Evolutionary conservation across 2,113 vertebrate genomes (phyloP), one percentile per base, ranked within the genome.

Genomic region (Neolamprologus caudopunctatus): DNA sequence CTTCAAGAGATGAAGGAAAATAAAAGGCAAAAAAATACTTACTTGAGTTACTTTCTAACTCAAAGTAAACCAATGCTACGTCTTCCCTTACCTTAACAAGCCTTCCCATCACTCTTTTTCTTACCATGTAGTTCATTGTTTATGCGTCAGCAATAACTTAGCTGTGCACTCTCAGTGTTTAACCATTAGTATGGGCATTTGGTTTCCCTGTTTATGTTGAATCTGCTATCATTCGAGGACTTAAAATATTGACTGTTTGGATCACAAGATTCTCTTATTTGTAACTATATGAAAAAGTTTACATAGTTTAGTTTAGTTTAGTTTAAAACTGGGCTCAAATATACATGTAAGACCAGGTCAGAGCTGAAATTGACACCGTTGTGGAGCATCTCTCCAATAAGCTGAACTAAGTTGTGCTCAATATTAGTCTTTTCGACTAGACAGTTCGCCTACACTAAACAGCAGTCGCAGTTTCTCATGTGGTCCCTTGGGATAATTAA

Each of bases 101-200:
- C 89, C 79, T 89, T 93, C 57, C 89, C 87, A 88, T 89, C 86
- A 37, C 8, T 16, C 85, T 81, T 73, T 40, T 71, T 83, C 66
- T 42, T 61, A 66, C 68, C 14, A 4, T 50, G 28, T 53, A 53
- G 86, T 58, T 88, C 87, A 68, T 51, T 87, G 88, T 92, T 88
- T 80, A 87, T 33, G 78, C 26, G 28, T 88, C 75, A 17, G 26
- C 66, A 17, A 66, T 90, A 31, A 9, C 47, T 45, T 37, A 47
- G 13, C 24, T 24, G 7, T 81, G 58, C 28, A 81, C 42, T 75
- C 14, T 31, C 40, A 75, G 26, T 50, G 9, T 75, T 50, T 50
- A 75, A 75, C 68, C 5, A 47, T 47, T 47, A 75, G 16, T 50
- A 28, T 50, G 42, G 42, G 14, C 9, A 28, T 75, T 50, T 28